Evolutionary conservation across 2,113 vertebrate species (phyloP).

Genomic region (Anthoscopus minutus): DNA sequence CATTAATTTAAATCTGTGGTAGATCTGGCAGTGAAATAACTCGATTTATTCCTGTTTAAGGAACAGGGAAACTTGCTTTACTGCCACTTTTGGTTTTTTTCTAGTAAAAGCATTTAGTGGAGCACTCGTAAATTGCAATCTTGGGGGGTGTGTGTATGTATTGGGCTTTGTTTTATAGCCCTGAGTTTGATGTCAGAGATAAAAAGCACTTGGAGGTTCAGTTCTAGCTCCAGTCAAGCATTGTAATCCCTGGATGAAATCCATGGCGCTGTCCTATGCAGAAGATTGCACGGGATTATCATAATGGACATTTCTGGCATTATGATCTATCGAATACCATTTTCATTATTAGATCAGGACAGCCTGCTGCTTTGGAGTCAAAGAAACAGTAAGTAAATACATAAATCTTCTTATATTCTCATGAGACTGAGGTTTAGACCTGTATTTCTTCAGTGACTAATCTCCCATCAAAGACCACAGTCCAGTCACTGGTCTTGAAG

Average conservation of each 20-base stretch:
- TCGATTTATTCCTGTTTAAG: neutral
- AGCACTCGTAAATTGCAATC: neutral
- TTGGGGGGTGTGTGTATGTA: neutral
- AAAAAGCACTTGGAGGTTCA: constrained; percentile 19
- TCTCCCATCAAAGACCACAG: neutral
- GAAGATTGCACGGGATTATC: neutral
- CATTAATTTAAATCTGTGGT: constrained; percentile 4
- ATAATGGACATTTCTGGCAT: constrained; percentile 33
- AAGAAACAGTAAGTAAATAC: constrained; percentile 5
- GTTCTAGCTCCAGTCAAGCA: constrained; percentile 13
- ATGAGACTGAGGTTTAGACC: neutral
- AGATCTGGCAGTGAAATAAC: neutral
- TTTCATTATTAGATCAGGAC: neutral
- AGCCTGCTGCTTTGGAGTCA: neutral
- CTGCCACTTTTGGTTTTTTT: neutral
- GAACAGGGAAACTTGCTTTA: neutral
- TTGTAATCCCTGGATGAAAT: neutral
- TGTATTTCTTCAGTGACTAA: neutral
- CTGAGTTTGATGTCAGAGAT: neutral
- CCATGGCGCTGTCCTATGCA: neutral
- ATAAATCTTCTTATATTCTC: neutral
- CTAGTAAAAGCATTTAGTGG: neutral
- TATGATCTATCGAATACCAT: neutral
- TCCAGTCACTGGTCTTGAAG: neutral
- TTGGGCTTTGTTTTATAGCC: neutral